These are phyloP conservation scores for Spicauda simplicius DNA, from an alignment of 2,888 invertebrate genomes.

Conservation along the genomic window DNA sequence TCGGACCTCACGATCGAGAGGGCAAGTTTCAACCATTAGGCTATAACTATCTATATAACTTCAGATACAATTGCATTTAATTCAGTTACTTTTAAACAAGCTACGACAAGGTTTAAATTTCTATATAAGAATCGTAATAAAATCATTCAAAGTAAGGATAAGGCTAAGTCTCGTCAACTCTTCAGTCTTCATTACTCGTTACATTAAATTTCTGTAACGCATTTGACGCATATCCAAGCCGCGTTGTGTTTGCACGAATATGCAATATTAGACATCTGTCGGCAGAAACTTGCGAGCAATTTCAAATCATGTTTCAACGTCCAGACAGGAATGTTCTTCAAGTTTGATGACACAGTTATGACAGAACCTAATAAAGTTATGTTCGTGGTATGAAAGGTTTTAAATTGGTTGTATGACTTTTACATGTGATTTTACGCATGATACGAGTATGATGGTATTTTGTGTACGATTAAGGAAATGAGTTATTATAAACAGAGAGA, in stretches of 20 bases:
- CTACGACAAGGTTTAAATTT: no score
- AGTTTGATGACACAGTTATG: slow-evolving; percentile 12
- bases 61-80: no score
- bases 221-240: slow-evolving; percentile 1
- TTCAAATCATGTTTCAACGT: slow-evolving; percentile 23
- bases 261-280: slow-evolving; percentile 11
- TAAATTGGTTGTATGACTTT: background rate
- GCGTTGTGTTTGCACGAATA: background rate
- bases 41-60: no score
- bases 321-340: slow-evolving; percentile 14
- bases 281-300: slow-evolving; percentile 21
- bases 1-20: no score
- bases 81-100: no score
- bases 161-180: no score
- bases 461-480: background rate
- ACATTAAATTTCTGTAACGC: background rate
- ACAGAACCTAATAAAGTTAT: slow-evolving; percentile 13
- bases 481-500: background rate
- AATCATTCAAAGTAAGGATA: no score
- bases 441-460: no score
- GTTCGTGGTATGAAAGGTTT: background rate
- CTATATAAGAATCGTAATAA: no score
- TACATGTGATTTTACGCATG: background rate
- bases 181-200: no score
- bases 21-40: no score